Base-by-base conservation (phyloP, 2,797 vertebrate genomes). In the Iguana delicatissima region DNA sequence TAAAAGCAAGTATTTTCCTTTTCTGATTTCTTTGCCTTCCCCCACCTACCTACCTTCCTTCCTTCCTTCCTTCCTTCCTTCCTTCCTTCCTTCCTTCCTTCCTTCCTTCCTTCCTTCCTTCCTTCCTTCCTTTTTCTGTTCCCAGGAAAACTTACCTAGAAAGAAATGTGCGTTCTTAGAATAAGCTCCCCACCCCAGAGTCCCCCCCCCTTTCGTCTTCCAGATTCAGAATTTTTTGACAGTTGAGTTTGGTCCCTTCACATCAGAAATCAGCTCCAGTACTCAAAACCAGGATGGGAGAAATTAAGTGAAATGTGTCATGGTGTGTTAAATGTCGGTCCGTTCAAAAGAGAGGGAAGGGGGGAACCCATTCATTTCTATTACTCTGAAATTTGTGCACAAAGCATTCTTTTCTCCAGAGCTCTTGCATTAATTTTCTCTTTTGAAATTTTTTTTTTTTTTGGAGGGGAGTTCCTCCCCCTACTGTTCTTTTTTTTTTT, bases 311-410 rank as follows among this genome's bases (percentile, higher is more conserved):
- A 24, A 64, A 24, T 50, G 24, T 32, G 72, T 90, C 22, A 16
- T 72, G n/a, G 62, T 88, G 83, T 80, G n/a, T 90, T 87, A 93
- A 89, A 57, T 0, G 32, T 62, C 35, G 59, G 92, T 50, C 89
- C 94, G 86, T 55, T 86, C 18, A 62, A 12, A 55, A 29, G 26
- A 35, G 64, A 14, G 9, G 59, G 16, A 1, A 52, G 86, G 32
- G 26, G 20, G 4, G 32, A 93, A 67, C 67, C 80, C 95, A 92
- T 91, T 86, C 10, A 32, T 97, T 95, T 95, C 5, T 95, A 90
- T 94, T 91, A 91, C 82, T 93, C 91, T 79, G 89, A 93, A 93
- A 94, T 93, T 92, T 95, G 95, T 96, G 96, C 97, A 96, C 96
- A 94, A 90, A 86, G 90, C 86, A 52, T 87, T 93, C 96, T 96